Conservation (phyloP, 2,888 invertebrate species). For the Willowsia nigromaculata region DNA sequence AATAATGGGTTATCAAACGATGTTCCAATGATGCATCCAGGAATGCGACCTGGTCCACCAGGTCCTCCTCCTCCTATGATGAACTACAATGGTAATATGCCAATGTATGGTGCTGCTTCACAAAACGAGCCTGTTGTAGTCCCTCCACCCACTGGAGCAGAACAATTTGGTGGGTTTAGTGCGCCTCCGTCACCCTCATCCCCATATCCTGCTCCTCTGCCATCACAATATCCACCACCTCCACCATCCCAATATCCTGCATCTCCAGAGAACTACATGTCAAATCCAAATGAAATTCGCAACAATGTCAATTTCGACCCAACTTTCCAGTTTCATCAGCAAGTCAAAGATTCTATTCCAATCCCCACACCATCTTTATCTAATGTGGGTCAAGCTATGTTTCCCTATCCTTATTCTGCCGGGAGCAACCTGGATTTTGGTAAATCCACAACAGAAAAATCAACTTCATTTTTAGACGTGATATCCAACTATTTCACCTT, state of each 20-base stretch:
- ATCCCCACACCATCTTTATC: slow-evolving; percentile 15
- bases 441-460: slow-evolving; percentile 38
- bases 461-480: slow-evolving; percentile 38
- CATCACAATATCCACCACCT: not conserved
- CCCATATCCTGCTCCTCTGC: not conserved
- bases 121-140: slow-evolving; percentile 15
- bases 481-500: slow-evolving; percentile 51
- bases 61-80: not conserved
- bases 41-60: not conserved
- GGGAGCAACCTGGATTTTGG: not conserved
- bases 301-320: slow-evolving; percentile 43
- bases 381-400: not conserved
- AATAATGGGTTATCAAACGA: not conserved
- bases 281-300: slow-evolving; percentile 18
- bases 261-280: not conserved
- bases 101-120: slow-evolving; percentile 4
- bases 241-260: not conserved
- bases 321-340: slow-evolving; percentile 57
- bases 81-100: not conserved
- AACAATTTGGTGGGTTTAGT: not conserved
- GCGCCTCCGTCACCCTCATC: not conserved
- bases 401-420: slow-evolving; percentile 40
- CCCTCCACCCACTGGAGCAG: slow-evolving; percentile 1
- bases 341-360: slow-evolving; percentile 56
- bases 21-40: too few relatives aligned